phyloP scores from a whole-genome alignment of 2,888 invertebrate genomes.

The Axea sp. region DNA sequence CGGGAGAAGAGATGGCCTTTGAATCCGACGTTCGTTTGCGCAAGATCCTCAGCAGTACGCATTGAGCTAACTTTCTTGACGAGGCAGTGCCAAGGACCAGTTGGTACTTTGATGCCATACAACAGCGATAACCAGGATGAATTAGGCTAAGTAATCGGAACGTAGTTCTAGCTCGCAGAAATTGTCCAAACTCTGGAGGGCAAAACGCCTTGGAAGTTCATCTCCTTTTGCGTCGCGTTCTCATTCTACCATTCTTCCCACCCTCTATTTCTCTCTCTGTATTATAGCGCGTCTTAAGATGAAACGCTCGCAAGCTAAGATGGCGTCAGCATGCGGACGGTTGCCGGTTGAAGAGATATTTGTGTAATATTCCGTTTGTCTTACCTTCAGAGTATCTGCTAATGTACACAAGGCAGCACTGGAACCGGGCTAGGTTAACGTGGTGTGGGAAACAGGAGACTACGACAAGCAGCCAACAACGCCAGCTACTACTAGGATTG shows the following conservation, averaged over 20 bases:
- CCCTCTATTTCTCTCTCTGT: conserved; percentile 64
- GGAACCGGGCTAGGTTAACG: conserved; percentile 61
- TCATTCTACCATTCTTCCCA: conserved; percentile 62
- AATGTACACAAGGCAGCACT: conserved; percentile 78
- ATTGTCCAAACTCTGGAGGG: conserved; percentile 74
- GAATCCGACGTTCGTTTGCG: conserved; percentile 64
- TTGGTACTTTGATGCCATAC: conserved; percentile 65
- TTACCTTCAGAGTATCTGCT: conserved; percentile 79
- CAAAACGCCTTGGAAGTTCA: conserved; percentile 73
- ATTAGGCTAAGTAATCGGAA: conserved; percentile 79
- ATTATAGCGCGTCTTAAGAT: conserved; percentile 68
- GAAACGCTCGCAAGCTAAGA: conserved; percentile 75
- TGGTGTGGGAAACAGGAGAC: conserved; percentile 62
- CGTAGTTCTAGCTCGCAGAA: conserved; percentile 70
- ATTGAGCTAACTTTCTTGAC: conserved; percentile 67
- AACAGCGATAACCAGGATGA: conserved; percentile 68
- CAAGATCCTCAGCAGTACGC: conserved; percentile 56
- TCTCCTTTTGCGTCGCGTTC: conserved; percentile 65
- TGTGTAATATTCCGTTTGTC: conserved; percentile 80
- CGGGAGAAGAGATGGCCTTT: conserved; percentile 64
- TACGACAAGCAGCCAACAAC: conserved; percentile 69
- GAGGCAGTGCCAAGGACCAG: conserved; percentile 64
- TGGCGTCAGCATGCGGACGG: conserved; percentile 68
- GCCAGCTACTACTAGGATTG: conserved; percentile 75
- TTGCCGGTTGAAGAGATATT: conserved; percentile 72